Evolutionary conservation across 2,113 vertebrate genomes (phyloP).

Genomic region (Myotis lucifugus): DNA sequence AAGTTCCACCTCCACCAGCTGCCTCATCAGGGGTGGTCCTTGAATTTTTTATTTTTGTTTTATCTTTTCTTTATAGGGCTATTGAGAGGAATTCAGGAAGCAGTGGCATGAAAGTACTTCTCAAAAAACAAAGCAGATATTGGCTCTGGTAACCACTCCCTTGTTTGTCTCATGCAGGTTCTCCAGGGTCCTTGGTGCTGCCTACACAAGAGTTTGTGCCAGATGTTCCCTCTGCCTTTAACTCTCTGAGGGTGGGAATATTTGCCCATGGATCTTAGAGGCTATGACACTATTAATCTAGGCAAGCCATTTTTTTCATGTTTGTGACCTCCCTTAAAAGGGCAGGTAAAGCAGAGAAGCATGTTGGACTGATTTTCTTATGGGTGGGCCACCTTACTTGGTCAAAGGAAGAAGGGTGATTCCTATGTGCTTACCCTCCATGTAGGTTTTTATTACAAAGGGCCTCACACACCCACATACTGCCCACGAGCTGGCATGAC

Average conservation of each 20-base stretch:
- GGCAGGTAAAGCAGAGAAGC: background rate
- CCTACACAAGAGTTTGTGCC: background rate
- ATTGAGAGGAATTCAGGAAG: background rate
- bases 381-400: background rate
- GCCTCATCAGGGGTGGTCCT: background rate
- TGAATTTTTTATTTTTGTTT: background rate
- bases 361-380: too few species aligned
- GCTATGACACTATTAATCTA: background rate
- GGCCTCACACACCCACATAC: background rate
- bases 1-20: background rate
- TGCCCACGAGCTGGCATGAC: constrained; percentile 38
- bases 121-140: background rate
- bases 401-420: background rate
- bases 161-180: background rate
- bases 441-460: constrained; percentile 51
- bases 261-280: background rate
- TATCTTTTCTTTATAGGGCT: background rate
- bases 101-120: too few species aligned
- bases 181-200: too few species aligned
- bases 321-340: background rate
- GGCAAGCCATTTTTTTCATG: background rate
- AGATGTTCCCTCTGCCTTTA: background rate
- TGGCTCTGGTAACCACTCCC: background rate
- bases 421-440: background rate
- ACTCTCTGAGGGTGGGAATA: background rate